Evolutionary conservation across 2,888 invertebrate genomes (phyloP), one percentile per base, ranked within the genome.

Genomic region (Leptinotarsa juncta): DNA sequence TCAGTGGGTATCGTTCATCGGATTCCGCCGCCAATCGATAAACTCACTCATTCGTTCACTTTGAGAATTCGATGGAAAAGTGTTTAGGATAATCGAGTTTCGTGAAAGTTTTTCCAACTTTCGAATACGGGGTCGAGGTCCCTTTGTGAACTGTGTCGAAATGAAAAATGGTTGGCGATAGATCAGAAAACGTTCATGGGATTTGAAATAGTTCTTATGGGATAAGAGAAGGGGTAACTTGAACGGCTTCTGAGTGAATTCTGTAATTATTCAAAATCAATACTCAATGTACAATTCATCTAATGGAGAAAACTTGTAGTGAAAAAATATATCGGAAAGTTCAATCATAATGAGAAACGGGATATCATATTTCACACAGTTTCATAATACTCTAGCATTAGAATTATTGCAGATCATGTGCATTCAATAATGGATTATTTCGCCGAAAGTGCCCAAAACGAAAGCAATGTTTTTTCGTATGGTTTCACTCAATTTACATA

Each of bases 1-100:
- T 82, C 83, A 82, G 81, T 82, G 81, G 80, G 81, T 82, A 84
- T 83, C 82, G 83, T 81, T 83, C 83, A 82, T 82, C 78, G 76
- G 80, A 80, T 80, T 81, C 79, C 70, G 71, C 76, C 77, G 73
- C 79, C 77, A 82, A 83, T 84, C 83, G 82, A 83, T 82, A 82
- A 66, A 72, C 70, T 71, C 68, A 75, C 72, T 75, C 75, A 74
- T 74, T 74, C 73, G 73, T 74, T 74, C 73, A 70, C 70, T 70
- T 48, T 57, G 57, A 55, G 73, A 70, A 73, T 65, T 53, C 69
- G 69, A 42, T 57, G 70, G 69, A 51, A 74, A 74, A 74, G 70
- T 74, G 70, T 74, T 74, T 74, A 74, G 73, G 57, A 74, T 74
- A 74, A 74, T 70, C 73, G 67, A 70, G 70, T 74, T 74, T 65